Conservation (phyloP, 2,113 vertebrate genomes). For the Xyrauchen texanus region DNA sequence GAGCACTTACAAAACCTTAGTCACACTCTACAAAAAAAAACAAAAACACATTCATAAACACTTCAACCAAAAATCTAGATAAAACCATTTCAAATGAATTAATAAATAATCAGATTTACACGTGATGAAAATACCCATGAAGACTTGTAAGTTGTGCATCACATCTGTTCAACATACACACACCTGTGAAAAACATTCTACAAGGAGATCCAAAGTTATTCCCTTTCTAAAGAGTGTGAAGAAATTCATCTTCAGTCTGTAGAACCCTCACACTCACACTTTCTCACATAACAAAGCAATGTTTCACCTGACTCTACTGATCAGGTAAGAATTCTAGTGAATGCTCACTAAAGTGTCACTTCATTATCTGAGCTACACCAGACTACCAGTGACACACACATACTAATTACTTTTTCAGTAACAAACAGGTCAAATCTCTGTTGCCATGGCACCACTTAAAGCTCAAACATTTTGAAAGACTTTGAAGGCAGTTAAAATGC, state of each 20-base stretch:
- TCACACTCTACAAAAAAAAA: too few relatives aligned
- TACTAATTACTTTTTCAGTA: constrained; percentile 69
- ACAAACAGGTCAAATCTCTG: constrained; percentile 32
- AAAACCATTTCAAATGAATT: background rate
- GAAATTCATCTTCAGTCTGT: constrained; percentile 16
- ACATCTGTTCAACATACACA: background rate
- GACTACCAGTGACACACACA: too few relatives aligned
- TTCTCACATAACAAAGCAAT: background rate
- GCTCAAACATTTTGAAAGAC: background rate
- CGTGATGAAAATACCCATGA: background rate
- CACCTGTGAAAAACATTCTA: constrained; percentile 10
- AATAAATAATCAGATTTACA: background rate
- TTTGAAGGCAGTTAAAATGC: too few relatives aligned
- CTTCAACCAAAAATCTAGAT: too few relatives aligned
- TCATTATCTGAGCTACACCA: too few relatives aligned
- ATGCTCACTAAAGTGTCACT: too few relatives aligned
- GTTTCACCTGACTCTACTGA: background rate
- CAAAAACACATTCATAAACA: too few relatives aligned
- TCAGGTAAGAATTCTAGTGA: too few relatives aligned
- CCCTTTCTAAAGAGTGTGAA: constrained; percentile 19
- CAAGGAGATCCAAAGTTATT: background rate
- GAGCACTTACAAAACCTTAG: too few relatives aligned
- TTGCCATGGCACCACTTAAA: constrained; percentile 57
- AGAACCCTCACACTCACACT: constrained; percentile 25
- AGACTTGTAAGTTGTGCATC: background rate